phyloP scores from a whole-genome alignment of 2,797 vertebrate genomes.

The Emydoidea blandingii region DNA sequence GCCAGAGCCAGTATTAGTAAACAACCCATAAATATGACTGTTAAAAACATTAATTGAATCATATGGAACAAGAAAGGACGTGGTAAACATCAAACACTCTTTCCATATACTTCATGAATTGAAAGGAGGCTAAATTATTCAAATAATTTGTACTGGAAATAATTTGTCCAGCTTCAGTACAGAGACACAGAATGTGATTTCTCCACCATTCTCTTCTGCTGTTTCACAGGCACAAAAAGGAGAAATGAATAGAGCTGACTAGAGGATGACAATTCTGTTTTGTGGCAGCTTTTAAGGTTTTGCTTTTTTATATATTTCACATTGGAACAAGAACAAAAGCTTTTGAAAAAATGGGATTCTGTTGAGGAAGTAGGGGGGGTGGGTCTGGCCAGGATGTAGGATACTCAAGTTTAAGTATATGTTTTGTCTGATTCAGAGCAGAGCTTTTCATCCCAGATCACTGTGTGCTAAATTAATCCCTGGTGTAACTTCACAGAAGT shows the following conservation, averaged over 20 bases:
- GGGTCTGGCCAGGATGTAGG: too few species aligned
- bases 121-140: not conserved
- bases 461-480: not conserved
- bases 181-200: not conserved
- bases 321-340: not conserved
- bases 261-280: not conserved
- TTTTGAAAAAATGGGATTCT: not conserved
- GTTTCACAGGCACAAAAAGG: constrained; percentile 6
- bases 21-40: not conserved
- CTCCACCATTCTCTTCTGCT: not conserved
- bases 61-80: not conserved
- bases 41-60: not conserved
- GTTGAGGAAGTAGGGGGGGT: not conserved
- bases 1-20: not conserved
- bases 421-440: too few species aligned
- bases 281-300: not conserved
- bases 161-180: not conserved
- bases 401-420: not conserved
- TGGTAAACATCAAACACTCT: not conserved
- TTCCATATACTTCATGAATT: not conserved
- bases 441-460: constrained; percentile 3
- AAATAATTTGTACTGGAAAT: not conserved
- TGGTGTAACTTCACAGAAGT: not conserved
- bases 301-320: not conserved
- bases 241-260: not conserved